Evolutionary conservation across 1,140 invertebrate genomes (phyloP).

Genomic region (Telenomus remus): DNA sequence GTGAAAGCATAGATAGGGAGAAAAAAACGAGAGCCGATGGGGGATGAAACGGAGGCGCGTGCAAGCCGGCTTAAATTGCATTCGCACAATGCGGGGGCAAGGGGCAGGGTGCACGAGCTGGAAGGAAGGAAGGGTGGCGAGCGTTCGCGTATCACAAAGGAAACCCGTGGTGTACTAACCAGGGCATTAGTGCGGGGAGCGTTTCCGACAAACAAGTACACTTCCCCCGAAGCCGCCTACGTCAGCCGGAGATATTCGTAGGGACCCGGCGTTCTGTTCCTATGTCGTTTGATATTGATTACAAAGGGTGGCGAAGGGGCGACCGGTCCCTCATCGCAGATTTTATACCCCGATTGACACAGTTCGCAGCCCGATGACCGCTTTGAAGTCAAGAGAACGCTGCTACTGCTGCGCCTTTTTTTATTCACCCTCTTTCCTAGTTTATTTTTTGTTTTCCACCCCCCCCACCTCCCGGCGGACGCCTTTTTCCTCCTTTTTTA

Average conservation of each 20-base stretch:
- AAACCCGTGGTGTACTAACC: conserved; percentile 61
- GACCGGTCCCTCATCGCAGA: conserved; percentile 60
- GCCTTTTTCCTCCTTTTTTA: conserved; percentile 7
- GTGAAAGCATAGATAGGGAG: conserved; percentile 31
- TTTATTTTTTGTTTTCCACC: conserved; percentile 39
- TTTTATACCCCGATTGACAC: conserved; percentile 69
- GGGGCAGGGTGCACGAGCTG: conserved; percentile 49
- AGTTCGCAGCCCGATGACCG: conserved; percentile 66
- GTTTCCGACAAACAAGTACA: conserved; percentile 63
- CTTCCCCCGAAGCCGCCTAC: conserved; percentile 41
- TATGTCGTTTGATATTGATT: conserved; percentile 67
- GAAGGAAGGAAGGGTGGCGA: conserved; percentile 56
- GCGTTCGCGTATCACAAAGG: conserved; percentile 57
- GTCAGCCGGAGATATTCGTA: conserved; percentile 35
- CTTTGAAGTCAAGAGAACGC: conserved; percentile 64
- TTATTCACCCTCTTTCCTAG: conserved; percentile 54
- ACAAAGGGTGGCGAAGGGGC: conserved; percentile 58
- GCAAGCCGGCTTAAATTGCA: conserved; percentile 60
- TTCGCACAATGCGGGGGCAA: conserved; percentile 41
- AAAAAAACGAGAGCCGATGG: conserved; percentile 30
- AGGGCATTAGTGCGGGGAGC: conserved; percentile 61
- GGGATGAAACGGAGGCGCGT: conserved; percentile 56
- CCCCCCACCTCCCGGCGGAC: not conserved
- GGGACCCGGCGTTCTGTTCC: conserved; percentile 49
- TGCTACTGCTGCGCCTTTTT: conserved; percentile 55